phyloP scores from a whole-genome alignment of 2,797 vertebrate genomes.

The Acanthurus lineatus region DNA sequence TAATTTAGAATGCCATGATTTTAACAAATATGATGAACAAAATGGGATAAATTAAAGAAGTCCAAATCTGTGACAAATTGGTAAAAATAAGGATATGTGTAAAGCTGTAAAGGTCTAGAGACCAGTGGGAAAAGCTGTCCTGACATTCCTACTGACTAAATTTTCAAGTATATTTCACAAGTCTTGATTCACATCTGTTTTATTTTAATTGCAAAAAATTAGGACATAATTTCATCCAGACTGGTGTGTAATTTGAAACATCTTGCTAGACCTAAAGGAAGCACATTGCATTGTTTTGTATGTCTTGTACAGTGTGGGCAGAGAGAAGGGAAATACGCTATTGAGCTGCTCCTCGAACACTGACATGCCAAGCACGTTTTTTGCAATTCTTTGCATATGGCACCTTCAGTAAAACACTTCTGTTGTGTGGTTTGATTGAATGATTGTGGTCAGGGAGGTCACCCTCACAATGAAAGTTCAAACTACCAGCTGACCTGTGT shows the following conservation, averaged over 20 bases:
- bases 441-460: conserved; percentile 74
- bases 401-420: conserved; percentile 53
- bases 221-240: neutral
- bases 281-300: neutral
- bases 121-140: too few relatives aligned
- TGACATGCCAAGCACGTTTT: conserved; percentile 56
- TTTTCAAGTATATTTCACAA: neutral
- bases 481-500: conserved; percentile 71
- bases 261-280: neutral
- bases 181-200: neutral
- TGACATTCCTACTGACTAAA: neutral
- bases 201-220: neutral
- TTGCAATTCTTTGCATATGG: conserved; percentile 67
- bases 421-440: conserved; percentile 72
- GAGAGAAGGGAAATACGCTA: conserved; percentile 5
- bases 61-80: neutral
- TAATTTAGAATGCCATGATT: neutral
- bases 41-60: neutral
- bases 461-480: conserved; percentile 75
- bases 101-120: neutral
- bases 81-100: neutral
- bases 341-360: conserved; percentile 28
- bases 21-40: neutral
- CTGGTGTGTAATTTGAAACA: neutral
- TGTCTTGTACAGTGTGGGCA: conserved; percentile 15